Evolutionary conservation across 2,888 invertebrate species (phyloP).

Genomic region (Pristionchus mayeri): DNA sequence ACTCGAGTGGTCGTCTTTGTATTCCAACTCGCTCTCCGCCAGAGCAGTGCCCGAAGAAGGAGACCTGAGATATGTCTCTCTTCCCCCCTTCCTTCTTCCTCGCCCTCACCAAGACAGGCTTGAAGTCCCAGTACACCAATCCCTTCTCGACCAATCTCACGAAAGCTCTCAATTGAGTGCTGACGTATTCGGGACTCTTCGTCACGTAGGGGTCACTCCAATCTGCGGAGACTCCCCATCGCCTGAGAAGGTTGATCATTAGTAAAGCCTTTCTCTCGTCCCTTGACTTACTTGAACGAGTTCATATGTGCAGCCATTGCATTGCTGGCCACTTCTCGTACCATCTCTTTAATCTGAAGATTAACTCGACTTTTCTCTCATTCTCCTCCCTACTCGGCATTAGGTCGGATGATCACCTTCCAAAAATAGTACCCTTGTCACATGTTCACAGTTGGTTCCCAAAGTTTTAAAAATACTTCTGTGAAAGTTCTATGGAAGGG

Average conservation of each 20-base stretch:
- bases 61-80: slow-evolving; percentile 79
- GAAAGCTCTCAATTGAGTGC: slow-evolving; percentile 88
- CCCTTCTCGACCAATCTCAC: slow-evolving; percentile 85
- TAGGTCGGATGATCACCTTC: too few species aligned
- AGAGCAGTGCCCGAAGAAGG: slow-evolving; percentile 90
- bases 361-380: too few species aligned
- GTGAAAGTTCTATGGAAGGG: too few species aligned
- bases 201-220: slow-evolving; percentile 85
- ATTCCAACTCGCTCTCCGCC: slow-evolving; percentile 97
- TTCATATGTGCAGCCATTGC: slow-evolving; percentile 82
- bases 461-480: too few species aligned
- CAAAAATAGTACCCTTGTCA: too few species aligned
- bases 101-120: slow-evolving; percentile 91
- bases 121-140: slow-evolving; percentile 77
- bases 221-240: slow-evolving; percentile 82
- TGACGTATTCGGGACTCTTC: slow-evolving; percentile 84
- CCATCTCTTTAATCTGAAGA: slow-evolving; percentile 78
- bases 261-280: too few species aligned
- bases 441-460: too few species aligned
- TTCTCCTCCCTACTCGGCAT: too few species aligned
- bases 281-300: slow-evolving; percentile 61
- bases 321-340: slow-evolving; percentile 85
- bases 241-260: too few species aligned
- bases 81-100: not conserved
- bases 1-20: slow-evolving; percentile 85